Evolutionary conservation across 2,797 vertebrate species (phyloP), one percentile per base, ranked within the genome.

Genomic region (Echeneis naucrates): DNA sequence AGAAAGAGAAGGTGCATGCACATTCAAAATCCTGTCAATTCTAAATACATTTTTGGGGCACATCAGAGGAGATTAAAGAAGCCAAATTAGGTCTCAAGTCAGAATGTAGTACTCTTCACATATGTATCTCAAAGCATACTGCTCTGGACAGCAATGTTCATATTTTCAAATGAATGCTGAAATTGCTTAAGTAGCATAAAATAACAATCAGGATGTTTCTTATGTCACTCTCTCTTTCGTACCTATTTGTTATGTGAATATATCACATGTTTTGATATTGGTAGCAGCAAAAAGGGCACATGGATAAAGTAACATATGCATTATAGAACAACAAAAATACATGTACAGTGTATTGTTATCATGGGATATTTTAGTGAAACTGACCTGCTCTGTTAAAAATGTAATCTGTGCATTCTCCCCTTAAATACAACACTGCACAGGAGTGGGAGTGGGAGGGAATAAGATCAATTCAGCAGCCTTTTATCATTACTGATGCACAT

Each of bases 251-350:
- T 17, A 24, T 14, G 19, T 45, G 17, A 52, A 61, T 64, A 27
- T 27, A n/a, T 59, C 1, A 42, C 23, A 30, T 35, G 27, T 30
- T 30, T 35, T 45, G 27, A 52, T 53, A 48, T 12, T 19, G 30
- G 59, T 17, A 67, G 33, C 77, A 72, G 59, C 51, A 69, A 42
- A 68, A 64, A 27, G 48, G 60, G 65, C 52, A 68, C 17, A 35
- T 42, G 47, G 68, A 56, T 61, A 38, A 70, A 62, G 45, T 62
- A 51, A 77, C n/a, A 62, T 35, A 72, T 50, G 33, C 52, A 68
- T 5, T 14, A 67, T 30, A 16, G 17, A 67, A 56, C 33, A n/a
- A 61, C 26, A 76, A 27, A n/a, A 70, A 17, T 65, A 42, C 61
- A 48, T 26, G 26, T 65, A 26, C 7, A 27, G 40, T 24, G 54